Base-by-base conservation (phyloP, 2,888 invertebrate genomes). In the Agapostemon virescens region DNA sequence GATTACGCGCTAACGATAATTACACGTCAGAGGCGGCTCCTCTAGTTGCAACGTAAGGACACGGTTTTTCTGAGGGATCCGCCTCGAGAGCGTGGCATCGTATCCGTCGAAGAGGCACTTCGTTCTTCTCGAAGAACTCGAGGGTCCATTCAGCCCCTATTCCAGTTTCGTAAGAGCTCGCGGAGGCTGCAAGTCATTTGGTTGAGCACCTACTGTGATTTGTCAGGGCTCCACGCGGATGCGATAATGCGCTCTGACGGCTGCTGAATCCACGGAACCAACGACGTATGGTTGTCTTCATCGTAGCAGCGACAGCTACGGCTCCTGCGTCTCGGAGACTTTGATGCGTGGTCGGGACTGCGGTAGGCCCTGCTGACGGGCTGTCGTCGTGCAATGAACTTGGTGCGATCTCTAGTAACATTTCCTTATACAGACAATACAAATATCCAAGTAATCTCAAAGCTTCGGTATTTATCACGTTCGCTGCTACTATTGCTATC, bases 201-300 rank as follows among this genome's bases (percentile, higher is more conserved):
- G 58, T 49, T 33, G 63, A 69, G 70, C 74, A 66, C 79, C 71
- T 70, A 42, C 80, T 80, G 84, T 74, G 84, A 83, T 85, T 83
- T 82, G 86, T 87, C 87, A 85, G 79, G 79, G 68, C 64, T 64
- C 77, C 75, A 68, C 55, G 73, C 69, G 45, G 75, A 75, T 38
- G 83, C 84, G 85, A 86, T 85, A 86, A 88, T 85, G 84, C 82
- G 66, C 71, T 76, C 70, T 73, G 82, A 84, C 79, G 85, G 83
- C 83, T 85, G 84, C 81, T 67, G 45, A 83, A 63, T 64, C 69
- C 42, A 74, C 30, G 55, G 13, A n/a, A 33, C 61, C n/a, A 30
- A 13, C 68, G 40, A 73, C 73, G 75, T 55, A 52, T 70, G 82
- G 67, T 68, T 52, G 40, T 55, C 76, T 64, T 81, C 76, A 70